phyloP scores from a whole-genome alignment of 2,888 invertebrate species.

The Arrhopalites spinosus region DNA sequence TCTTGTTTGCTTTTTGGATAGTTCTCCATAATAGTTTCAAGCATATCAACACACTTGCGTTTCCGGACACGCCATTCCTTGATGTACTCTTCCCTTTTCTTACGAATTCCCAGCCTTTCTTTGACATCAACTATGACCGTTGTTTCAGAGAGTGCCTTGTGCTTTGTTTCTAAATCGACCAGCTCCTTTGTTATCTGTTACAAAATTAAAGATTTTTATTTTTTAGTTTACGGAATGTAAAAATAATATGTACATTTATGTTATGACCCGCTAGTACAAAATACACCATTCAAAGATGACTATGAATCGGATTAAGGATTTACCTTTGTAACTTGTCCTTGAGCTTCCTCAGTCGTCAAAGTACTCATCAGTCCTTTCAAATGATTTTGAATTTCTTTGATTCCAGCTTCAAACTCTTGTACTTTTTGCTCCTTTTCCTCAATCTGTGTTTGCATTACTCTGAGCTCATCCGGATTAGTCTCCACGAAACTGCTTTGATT shows the following conservation, averaged over 20 bases:
- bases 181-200: constrained; percentile 61
- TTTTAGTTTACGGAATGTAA: not conserved
- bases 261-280: no score
- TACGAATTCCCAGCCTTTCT: constrained; percentile 67
- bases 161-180: constrained; percentile 63
- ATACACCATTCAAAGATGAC: no score
- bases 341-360: constrained; percentile 68
- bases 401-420: constrained; percentile 54
- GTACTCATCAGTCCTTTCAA: constrained; percentile 61
- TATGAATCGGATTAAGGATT: no score
- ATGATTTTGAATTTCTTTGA: constrained; percentile 61
- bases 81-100: constrained; percentile 64
- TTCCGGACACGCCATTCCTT: constrained; percentile 76
- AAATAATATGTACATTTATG: not conserved
- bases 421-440: constrained; percentile 60
- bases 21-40: constrained; percentile 79
- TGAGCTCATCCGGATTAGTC: constrained; percentile 59
- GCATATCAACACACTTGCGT: constrained; percentile 74
- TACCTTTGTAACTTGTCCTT: constrained; percentile 58
- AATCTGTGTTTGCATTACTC: constrained; percentile 66
- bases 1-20: constrained; percentile 81
- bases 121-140: constrained; percentile 60
- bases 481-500: constrained; percentile 66
- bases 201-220: constrained; percentile 1
- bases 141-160: constrained; percentile 66